These are phyloP conservation scores for Epizoanthus illoricatus DNA, from an alignment of 92 coral and sea anemone genomes.

Conservation along the genomic window DNA sequence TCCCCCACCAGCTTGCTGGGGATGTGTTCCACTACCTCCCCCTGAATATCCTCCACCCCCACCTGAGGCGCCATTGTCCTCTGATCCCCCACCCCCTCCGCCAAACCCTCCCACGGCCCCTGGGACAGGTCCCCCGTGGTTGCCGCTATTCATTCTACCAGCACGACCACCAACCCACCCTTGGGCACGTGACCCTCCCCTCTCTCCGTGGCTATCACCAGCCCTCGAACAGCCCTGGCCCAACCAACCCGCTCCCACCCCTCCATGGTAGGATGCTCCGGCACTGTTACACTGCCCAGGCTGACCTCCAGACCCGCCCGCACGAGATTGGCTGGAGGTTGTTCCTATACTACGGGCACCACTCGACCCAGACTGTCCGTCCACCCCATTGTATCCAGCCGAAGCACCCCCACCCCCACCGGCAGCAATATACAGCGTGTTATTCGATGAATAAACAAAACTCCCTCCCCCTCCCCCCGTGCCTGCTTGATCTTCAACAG, in stretches of 20 bases:
- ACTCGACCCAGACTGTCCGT: constrained; percentile 57
- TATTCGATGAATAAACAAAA: constrained; percentile 57
- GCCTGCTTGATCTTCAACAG: constrained; percentile 71
- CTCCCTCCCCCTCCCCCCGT: constrained; percentile 85
- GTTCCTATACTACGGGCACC: constrained; percentile 59
- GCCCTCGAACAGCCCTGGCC: constrained; percentile 55
- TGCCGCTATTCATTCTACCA: constrained; percentile 69
- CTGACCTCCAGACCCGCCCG: constrained; percentile 63
- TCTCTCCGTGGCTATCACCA: constrained; percentile 44
- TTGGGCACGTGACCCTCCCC: constrained; percentile 66
- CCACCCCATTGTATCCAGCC: constrained; percentile 61
- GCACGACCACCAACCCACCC: constrained; percentile 77
- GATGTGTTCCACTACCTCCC: constrained; percentile 57
- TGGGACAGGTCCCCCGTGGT: constrained; percentile 72
- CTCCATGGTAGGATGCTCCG: constrained; percentile 58
- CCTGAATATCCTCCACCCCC: constrained; percentile 82
- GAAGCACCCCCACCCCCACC: constrained; percentile 88
- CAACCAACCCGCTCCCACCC: constrained; percentile 80
- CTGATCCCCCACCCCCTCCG: constrained; percentile 73
- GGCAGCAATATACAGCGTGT: constrained; percentile 61
- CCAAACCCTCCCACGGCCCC: constrained; percentile 87
- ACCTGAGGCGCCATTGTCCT: constrained; percentile 76
- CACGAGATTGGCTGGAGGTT: neutral
- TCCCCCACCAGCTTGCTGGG: constrained; percentile 72
- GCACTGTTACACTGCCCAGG: constrained; percentile 63